These are phyloP conservation scores for Emys orbicularis DNA, from an alignment of 2,797 vertebrate species.

Conservation along the genomic window DNA sequence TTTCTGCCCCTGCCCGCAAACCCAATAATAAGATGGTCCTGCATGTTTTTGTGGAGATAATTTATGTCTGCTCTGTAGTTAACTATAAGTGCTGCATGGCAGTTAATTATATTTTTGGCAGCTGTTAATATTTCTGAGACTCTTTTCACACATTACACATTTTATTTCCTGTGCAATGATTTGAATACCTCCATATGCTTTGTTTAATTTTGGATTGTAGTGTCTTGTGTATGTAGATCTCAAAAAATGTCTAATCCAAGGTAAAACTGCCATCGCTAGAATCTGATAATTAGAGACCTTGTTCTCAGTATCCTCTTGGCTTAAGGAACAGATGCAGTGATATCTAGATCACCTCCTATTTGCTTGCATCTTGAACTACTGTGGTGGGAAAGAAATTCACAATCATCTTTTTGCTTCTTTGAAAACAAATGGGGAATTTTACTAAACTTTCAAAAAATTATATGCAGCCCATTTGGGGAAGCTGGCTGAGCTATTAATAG, in stretches of 20 bases:
- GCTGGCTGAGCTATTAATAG: constrained; percentile 52
- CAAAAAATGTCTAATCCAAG: not conserved
- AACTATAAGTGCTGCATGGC: not conserved
- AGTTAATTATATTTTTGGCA: not conserved
- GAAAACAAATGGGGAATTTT: constrained; percentile 56
- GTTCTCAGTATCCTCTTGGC: constrained; percentile 2
- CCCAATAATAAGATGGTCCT: not conserved
- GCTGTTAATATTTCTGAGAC: not conserved
- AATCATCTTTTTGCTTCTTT: constrained; percentile 64
- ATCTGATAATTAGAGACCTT: not conserved
- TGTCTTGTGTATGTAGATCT: not conserved
- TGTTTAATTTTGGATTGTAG: not conserved
- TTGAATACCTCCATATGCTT: not conserved
- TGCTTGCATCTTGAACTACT: constrained; percentile 39
- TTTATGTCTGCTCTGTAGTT: no score
- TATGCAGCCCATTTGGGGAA: constrained; percentile 54
- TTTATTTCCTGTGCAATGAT: not conserved
- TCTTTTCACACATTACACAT: not conserved
- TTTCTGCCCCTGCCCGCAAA: not conserved
- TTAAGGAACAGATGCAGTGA: constrained; percentile 2
- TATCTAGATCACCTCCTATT: constrained; percentile 30
- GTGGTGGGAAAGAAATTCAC: constrained; percentile 59
- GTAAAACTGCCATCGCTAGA: not conserved
- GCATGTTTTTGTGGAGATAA: not conserved
- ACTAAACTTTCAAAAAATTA: constrained; percentile 65